Base-by-base conservation (phyloP, 2,888 invertebrate species). In the Hydriomena furcata region DNA sequence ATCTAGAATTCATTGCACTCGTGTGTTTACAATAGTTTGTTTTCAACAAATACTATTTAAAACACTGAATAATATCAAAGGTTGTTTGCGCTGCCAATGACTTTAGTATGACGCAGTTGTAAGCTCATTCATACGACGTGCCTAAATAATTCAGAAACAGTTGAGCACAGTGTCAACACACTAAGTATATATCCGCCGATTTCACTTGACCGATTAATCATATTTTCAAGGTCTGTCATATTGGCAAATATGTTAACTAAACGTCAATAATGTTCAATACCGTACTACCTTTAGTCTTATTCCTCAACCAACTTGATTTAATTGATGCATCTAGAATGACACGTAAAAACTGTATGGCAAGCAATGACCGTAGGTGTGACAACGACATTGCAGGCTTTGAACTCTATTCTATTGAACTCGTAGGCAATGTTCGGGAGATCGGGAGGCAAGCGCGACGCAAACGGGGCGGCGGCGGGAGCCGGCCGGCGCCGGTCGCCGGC, bases 41-140 rank as follows among this genome's bases (percentile, higher is more conserved):
- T 41, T 56, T 51, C 43, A 45, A 47, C 28, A 36, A 46, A 52
- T 40, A 52, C 42, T 7, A 27, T 44, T 43, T 41, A 41, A 36
- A 43, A 28, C 53, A 52, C 34, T 44, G 56, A 55, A 57, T 55
- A 58, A 56, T 41, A 55, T 52, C 50, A 49, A 43, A 46, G 36
- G 50, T 55, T 58, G 53, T 57, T 61, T 58, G 49, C 46, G 48
- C 37, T 60, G 63, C 63, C 61, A 65, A 61, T 61, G 60, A 65
- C 61, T 55, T 52, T 40, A 55, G 55, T n/a, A 59, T 71, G 71
- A 75, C 73, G 71, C 64, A 68, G 63, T 54, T 60, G 42, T 40
- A 17, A 49, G 8, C 38, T 55, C 63, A 66, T 67, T 63, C 63
- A 65, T 56, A 55, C 66, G 64, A 60, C 67, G 63, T 61, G 63